phyloP scores from a whole-genome alignment of 2,888 invertebrate genomes.

The Dorcus parallelipipedus region DNA sequence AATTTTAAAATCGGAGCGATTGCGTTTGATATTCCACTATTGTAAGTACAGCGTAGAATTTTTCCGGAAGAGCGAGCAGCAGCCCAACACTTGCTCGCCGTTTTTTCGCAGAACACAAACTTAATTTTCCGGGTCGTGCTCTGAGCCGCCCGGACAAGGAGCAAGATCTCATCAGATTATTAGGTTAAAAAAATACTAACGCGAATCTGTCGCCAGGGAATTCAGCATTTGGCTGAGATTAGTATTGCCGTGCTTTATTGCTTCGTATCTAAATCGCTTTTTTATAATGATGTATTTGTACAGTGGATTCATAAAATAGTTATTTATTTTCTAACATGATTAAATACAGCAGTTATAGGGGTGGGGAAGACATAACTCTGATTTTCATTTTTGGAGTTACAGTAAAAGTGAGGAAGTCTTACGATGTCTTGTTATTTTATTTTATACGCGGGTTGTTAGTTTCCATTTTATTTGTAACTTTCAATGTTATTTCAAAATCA shows the following conservation, averaged over 20 bases:
- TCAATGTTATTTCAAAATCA: too few relatives aligned
- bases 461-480: too few relatives aligned
- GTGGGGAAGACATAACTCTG: too few relatives aligned
- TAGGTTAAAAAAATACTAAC: constrained; percentile 45
- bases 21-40: too few relatives aligned
- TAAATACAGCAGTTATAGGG: too few relatives aligned
- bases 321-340: too few relatives aligned
- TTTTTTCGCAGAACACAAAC: constrained; percentile 42
- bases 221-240: constrained; percentile 40
- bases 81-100: constrained; percentile 40
- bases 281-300: constrained; percentile 19
- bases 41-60: background rate
- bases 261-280: constrained; percentile 24
- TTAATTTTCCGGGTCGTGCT: constrained; percentile 51
- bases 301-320: too few relatives aligned
- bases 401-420: too few relatives aligned
- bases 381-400: too few relatives aligned
- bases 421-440: too few relatives aligned
- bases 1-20: too few relatives aligned
- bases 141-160: constrained; percentile 49
- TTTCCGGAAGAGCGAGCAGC: constrained; percentile 20
- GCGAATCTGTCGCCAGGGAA: constrained; percentile 41
- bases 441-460: too few relatives aligned
- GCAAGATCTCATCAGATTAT: constrained; percentile 49
- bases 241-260: constrained; percentile 26